These are phyloP conservation scores for Trinectes maculatus DNA, from an alignment of 2,113 vertebrate genomes.

Conservation along the genomic window DNA sequence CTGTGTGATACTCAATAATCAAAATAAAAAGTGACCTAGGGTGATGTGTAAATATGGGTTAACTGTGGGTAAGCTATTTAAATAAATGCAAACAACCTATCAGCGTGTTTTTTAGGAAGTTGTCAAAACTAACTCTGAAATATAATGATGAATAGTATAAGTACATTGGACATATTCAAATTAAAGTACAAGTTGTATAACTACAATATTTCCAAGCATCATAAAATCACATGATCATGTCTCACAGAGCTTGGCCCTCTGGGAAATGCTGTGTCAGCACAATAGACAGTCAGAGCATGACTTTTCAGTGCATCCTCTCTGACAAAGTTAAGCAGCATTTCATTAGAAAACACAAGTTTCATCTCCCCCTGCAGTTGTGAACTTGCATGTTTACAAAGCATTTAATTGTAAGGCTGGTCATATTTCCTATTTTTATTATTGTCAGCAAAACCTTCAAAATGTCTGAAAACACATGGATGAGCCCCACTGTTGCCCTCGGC, in stretches of 20 bases:
- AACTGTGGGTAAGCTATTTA: neutral
- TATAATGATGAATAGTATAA: too few relatives aligned
- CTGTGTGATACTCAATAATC: neutral
- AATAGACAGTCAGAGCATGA: slow-evolving; percentile 2
- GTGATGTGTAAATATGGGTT: neutral
- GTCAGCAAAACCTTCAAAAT: neutral
- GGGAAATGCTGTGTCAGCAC: neutral
- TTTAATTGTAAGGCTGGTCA: neutral
- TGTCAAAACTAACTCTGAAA: too few relatives aligned
- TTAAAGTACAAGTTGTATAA: too few relatives aligned
- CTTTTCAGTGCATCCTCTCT: neutral
- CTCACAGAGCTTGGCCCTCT: neutral
- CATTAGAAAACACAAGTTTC: neutral
- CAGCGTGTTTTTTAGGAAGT: too few relatives aligned
- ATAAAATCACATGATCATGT: slow-evolving; percentile 8
- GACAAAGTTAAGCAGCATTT: neutral
- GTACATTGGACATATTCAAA: too few relatives aligned
- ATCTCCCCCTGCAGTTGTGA: neutral
- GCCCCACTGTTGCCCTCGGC: too few relatives aligned
- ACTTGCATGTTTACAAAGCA: neutral
- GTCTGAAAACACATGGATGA: too few relatives aligned
- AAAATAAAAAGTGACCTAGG: too few relatives aligned
- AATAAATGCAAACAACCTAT: too few relatives aligned
- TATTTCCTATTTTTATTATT: neutral
- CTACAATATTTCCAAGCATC: too few relatives aligned